phyloP scores from a whole-genome alignment of 2,797 vertebrate species.

The Tauraco hartlaubi region DNA sequence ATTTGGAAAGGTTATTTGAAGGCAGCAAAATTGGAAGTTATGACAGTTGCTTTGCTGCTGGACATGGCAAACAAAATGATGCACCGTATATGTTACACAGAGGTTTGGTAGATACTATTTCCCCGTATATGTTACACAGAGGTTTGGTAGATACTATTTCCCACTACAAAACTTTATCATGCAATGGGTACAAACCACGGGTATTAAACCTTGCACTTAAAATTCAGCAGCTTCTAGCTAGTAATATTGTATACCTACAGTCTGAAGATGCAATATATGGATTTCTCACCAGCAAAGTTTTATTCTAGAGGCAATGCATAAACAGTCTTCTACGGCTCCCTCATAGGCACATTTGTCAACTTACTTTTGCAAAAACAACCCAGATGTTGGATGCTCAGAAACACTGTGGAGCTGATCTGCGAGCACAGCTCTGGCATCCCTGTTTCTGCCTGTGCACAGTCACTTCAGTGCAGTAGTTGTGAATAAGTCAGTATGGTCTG shows the following conservation, averaged over 20 bases:
- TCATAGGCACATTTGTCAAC: not conserved
- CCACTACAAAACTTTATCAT: not conserved
- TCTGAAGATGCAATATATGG: not conserved
- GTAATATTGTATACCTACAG: too few species aligned
- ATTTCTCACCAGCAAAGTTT: not conserved
- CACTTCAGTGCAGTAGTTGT: not conserved
- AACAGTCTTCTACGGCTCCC: not conserved
- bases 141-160: not conserved
- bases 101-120: too few species aligned
- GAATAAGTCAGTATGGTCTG: not conserved
- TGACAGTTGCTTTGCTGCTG: not conserved
- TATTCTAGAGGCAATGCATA: not conserved
- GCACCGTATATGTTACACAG: too few species aligned
- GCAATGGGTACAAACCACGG: not conserved
- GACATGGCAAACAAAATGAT: not conserved
- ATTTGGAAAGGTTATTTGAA: not conserved
- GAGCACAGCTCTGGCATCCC: not conserved
- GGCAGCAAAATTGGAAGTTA: not conserved
- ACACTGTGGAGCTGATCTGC: not conserved
- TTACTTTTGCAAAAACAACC: not conserved
- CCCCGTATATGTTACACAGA: too few species aligned
- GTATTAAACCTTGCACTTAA: not conserved
- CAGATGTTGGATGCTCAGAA: not conserved
- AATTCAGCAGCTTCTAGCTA: not conserved
- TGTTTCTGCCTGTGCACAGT: not conserved